Percentiles rank a stretch among this genome's conserved stretches.
Evolutionary conservation across 2,888 invertebrate species (phyloP).

Genomic region (Perdita meconis): DNA sequence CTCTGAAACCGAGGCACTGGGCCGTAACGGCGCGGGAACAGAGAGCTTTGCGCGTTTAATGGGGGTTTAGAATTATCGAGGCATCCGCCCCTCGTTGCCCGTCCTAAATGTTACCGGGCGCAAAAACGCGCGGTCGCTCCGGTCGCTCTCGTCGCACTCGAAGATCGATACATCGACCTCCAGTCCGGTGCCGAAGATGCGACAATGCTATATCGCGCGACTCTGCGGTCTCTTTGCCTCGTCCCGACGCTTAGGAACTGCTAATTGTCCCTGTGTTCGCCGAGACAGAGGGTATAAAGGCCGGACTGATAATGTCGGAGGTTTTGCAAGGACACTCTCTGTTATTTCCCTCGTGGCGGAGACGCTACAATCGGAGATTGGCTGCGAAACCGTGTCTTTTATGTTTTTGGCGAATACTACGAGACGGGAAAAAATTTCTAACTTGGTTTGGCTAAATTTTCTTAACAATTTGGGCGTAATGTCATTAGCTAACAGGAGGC

Average conservation of each 20-base stretch:
- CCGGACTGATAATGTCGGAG: background rate
- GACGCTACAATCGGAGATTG: no score
- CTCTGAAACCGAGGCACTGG: constrained; percentile 45
- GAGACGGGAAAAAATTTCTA: no score
- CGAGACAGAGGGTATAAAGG: constrained; percentile 1
- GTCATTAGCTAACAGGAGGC: no score
- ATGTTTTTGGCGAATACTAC: no score
- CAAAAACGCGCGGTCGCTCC: constrained; percentile 26
- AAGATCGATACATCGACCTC: constrained; percentile 15
- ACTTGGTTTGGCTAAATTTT: no score
- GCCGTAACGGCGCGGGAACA: constrained; percentile 57
- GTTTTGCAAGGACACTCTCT: constrained; percentile 6
- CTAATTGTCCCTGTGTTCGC: background rate
- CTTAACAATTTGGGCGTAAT: no score
- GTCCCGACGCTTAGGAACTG: background rate
- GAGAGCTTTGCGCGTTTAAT: constrained; percentile 61
- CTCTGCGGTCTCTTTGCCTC: constrained; percentile 2
- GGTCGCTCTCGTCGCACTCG: background rate
- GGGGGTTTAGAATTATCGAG: constrained; percentile 58
- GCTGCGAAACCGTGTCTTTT: no score
- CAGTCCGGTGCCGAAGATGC: background rate
- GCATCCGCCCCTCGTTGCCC: constrained; percentile 21
- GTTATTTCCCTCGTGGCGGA: background rate
- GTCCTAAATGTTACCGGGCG: constrained; percentile 33
- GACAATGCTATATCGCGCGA: constrained; percentile 2